phyloP scores from a whole-genome alignment of 1,140 invertebrate species.

The Bombyx mori region ASM3026992v2 NC_085117.1:12988001-12988500 shows the following conservation, averaged over 20 bases:
- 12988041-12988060: conserved; percentile 12
- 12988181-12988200: conserved; percentile 20
- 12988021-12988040: conserved; percentile 49
- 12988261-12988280: conserved; percentile 12
- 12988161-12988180: conserved; percentile 19
- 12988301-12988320: conserved; percentile 19
- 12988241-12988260: conserved; percentile 7
- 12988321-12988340: conserved; percentile 22
- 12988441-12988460: conserved; percentile 13
- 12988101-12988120: conserved; percentile 26
- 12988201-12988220: conserved; percentile 19
- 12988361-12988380: conserved; percentile 15
- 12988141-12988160: conserved; percentile 25
- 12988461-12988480: conserved; percentile 30
- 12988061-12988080: conserved; percentile 19
- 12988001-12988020: conserved; percentile 48
- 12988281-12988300: conserved; percentile 20
- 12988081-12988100: conserved; percentile 20
- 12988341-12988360: conserved; percentile 32
- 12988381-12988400: conserved; percentile 24
- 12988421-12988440: conserved; percentile 21
- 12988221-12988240: conserved; percentile 7
- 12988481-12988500: conserved; percentile 56
- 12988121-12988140: conserved; percentile 18
- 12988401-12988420: conserved; percentile 14